These are phyloP conservation scores for Corythucha ciliata DNA, from an alignment of 2,888 invertebrate genomes.

Conservation along the genomic window DNA sequence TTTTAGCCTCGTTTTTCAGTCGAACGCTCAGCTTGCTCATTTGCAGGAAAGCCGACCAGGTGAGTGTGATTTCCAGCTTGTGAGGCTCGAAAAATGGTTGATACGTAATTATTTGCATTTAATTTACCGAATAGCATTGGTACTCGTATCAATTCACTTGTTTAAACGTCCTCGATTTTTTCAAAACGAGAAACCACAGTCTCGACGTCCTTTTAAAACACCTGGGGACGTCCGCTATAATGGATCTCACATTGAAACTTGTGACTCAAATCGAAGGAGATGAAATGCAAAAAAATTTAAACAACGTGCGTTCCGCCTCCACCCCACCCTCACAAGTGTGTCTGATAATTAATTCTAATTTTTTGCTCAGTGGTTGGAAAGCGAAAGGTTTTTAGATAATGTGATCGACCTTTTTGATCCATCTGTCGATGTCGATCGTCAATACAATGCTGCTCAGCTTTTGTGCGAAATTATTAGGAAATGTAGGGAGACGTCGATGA, in stretches of 20 bases:
- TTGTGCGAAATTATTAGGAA: constrained; percentile 74
- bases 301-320: too few species aligned
- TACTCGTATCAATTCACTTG: constrained; percentile 85
- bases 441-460: constrained; percentile 79
- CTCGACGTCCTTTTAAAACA: constrained; percentile 78
- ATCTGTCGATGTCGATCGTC: constrained; percentile 60
- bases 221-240: constrained; percentile 87
- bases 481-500: constrained; percentile 49
- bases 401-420: constrained; percentile 57
- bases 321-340: too few species aligned
- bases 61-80: constrained; percentile 40
- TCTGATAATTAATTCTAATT: neutral
- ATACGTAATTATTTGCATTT: neutral
- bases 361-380: constrained; percentile 73
- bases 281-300: constrained; percentile 60
- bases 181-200: constrained; percentile 78
- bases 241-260: constrained; percentile 80
- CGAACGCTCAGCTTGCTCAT: constrained; percentile 87
- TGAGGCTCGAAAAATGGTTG: neutral
- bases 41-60: constrained; percentile 76
- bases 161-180: constrained; percentile 83
- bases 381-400: constrained; percentile 75
- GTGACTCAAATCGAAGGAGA: constrained; percentile 71
- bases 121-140: constrained; percentile 58
- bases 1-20: constrained; percentile 91